Conservation (phyloP, 2,888 invertebrate genomes). For the Trisateles emortualis region DNA sequence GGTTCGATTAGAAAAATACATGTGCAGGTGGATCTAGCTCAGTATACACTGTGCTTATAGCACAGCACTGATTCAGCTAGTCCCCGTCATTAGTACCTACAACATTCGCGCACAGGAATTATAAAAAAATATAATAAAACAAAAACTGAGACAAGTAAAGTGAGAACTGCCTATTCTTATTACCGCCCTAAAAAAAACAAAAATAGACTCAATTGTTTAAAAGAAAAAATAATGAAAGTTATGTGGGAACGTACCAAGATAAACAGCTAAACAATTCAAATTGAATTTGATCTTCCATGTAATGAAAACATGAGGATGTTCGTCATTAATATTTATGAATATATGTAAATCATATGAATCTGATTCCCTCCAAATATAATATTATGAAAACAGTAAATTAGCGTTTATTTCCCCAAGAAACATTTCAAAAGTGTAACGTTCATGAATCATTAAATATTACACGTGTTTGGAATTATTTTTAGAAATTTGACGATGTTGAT, state of each 20-base stretch:
- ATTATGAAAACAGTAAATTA: neutral
- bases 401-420: neutral
- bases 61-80: too few species aligned
- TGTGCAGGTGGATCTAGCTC: too few species aligned
- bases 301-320: neutral
- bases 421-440: neutral
- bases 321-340: neutral
- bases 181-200: too few species aligned
- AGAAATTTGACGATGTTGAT: neutral
- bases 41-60: too few species aligned
- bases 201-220: too few species aligned
- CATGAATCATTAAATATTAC: neutral
- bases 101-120: too few species aligned
- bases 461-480: neutral
- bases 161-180: too few species aligned
- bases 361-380: neutral
- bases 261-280: conserved; percentile 1
- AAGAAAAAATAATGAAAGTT: neutral
- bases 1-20: too few species aligned
- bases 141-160: too few species aligned
- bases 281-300: neutral
- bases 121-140: too few species aligned
- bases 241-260: neutral
- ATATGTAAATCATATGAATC: neutral
- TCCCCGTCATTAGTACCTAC: too few species aligned